Percentiles rank a stretch among this genome's conserved stretches.
Conservation (phyloP, 1,140 invertebrate genomes). For the Drosophila setifemur region DNA sequence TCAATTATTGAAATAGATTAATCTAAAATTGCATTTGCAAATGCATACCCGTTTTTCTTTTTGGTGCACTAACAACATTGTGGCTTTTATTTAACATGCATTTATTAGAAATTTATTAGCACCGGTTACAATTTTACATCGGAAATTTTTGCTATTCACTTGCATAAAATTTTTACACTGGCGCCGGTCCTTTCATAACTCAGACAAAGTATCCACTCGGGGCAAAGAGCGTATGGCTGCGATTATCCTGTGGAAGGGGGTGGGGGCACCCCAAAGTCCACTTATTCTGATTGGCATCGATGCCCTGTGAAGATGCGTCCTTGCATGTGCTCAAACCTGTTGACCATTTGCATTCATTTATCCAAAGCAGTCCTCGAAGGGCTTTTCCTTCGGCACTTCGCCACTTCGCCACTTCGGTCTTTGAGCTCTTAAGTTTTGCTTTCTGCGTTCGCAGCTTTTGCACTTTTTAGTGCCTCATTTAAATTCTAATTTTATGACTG, state of each 20-base stretch:
- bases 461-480: slow-evolving; percentile 70
- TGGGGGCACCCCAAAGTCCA: slow-evolving; percentile 26
- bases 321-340: slow-evolving; percentile 65
- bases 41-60: too few relatives aligned
- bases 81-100: slow-evolving; percentile 72
- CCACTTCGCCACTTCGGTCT: not conserved
- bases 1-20: not conserved
- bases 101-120: slow-evolving; percentile 79
- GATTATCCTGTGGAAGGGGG: not conserved
- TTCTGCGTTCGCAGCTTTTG: slow-evolving; percentile 28
- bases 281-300: slow-evolving; percentile 75
- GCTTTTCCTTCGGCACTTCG: not conserved
- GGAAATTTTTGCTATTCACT: slow-evolving; percentile 51
- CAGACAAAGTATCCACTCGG: slow-evolving; percentile 56
- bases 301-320: slow-evolving; percentile 16
- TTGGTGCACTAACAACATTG: slow-evolving; percentile 47
- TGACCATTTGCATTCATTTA: slow-evolving; percentile 81
- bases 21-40: too few relatives aligned
- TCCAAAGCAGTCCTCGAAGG: slow-evolving; percentile 2
- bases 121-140: slow-evolving; percentile 49
- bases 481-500: slow-evolving; percentile 74
- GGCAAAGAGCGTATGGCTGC: slow-evolving; percentile 16
- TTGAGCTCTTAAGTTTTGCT: not conserved
- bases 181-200: slow-evolving; percentile 75
- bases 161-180: slow-evolving; percentile 72